Base-by-base conservation (phyloP, 2,888 invertebrate species). In the Scaptomyza parva region DNA sequence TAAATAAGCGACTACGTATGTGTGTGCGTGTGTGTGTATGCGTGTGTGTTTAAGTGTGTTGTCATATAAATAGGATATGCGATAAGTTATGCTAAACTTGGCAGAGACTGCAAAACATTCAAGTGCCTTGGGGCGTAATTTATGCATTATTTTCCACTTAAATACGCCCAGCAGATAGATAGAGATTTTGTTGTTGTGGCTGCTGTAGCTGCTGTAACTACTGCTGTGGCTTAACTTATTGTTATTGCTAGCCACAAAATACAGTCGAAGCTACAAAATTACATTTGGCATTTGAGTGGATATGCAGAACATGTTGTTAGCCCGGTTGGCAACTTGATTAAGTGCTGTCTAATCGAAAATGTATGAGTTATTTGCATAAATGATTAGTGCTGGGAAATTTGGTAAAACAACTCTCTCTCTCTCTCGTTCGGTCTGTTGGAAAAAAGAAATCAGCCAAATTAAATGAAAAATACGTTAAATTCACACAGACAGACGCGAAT, bases 101-200 rank as follows among this genome's bases (percentile, higher is more conserved):
- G 26, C 12, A 30, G 12, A 51, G 48, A 63, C 57, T 53, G 48
- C 57, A 76, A 76, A 50, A 63, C 55, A 47, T 48, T 77, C 63
- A 60, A 69, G 73, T 72, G 67, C 68, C 76, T 69, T 43, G 62
- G 63, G 68, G 71, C 64, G 72, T 78, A 86, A 83, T 84, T 86
- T 83, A 83, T 86, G 83, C 78, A 74, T 86, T 83, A 86, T 83
- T 86, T 86, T 83, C 69, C 67, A 80, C 79, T 79, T 70, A 65
- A 63, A 64, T 63, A 72, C 69, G 60, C 78, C 60, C 63, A 24
- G 44, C 55, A 68, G 62, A 50, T 60, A 66, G 30, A 50, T 22
- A 37, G 2, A 26, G n/a, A n/a, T n/a, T n/a, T n/a, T 33, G 5
- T n/a, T 48, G 28, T 37, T 22, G 37, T 55, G 60, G 28, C 24